Conservation (phyloP, 2,888 invertebrate species). For the Ferrisia virgata region DNA sequence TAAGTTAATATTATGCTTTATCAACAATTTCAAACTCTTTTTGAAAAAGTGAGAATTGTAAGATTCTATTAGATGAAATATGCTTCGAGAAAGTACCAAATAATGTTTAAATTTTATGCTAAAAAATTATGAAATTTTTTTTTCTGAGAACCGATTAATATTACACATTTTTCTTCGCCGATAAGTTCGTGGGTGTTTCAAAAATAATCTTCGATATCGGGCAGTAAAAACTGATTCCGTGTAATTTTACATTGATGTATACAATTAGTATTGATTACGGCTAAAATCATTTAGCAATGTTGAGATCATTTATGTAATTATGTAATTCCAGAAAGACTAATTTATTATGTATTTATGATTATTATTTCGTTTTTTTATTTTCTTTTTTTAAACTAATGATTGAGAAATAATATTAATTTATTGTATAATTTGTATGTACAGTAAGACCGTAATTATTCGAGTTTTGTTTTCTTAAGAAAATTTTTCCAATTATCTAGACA, state of each 20-base stretch:
- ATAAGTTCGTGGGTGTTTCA: background rate
- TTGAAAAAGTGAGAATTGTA: too few relatives aligned
- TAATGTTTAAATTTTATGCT: too few relatives aligned
- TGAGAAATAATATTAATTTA: background rate
- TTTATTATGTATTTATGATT: background rate
- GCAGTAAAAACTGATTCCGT: background rate
- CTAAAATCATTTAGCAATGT: background rate
- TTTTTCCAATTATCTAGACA: slow-evolving; percentile 29
- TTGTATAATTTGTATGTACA: slow-evolving; percentile 17
- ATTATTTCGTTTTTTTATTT: background rate
- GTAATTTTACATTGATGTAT: background rate
- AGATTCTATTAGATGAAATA: too few relatives aligned
- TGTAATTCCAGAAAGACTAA: background rate
- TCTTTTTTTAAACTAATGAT: background rate
- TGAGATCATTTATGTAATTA: background rate
- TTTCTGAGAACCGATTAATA: too few relatives aligned
- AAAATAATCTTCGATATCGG: background rate
- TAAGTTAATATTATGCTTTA: too few relatives aligned
- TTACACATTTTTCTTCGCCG: background rate
- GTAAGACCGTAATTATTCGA: slow-evolving; percentile 42
- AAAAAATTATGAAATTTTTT: too few relatives aligned
- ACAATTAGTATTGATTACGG: background rate
- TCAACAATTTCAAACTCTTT: too few relatives aligned
- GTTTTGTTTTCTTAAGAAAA: background rate
- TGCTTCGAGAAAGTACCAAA: too few relatives aligned